Conservation (phyloP, 1,140 invertebrate genomes). For the Leguminivora glycinivorella region DNA sequence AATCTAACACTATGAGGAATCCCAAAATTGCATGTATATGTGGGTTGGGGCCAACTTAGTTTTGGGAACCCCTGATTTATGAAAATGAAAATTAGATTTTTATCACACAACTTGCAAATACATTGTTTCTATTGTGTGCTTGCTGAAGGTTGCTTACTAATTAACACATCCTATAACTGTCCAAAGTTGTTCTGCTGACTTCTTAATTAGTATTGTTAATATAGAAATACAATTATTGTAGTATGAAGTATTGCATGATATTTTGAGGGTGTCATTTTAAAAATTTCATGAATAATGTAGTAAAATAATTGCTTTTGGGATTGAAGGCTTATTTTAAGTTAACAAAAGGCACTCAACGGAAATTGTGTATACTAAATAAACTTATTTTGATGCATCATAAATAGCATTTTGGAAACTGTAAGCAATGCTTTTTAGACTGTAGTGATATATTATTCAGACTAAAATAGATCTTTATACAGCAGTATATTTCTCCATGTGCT, state of each 20-base stretch:
- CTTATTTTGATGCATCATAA: too few relatives aligned
- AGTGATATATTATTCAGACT: not conserved
- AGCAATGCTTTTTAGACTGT: not conserved
- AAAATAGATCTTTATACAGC: not conserved
- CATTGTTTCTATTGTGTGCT: not conserved
- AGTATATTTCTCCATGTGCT: not conserved
- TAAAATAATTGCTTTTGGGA: too few relatives aligned
- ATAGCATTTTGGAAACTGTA: too few relatives aligned
- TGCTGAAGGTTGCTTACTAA: not conserved
- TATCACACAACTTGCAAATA: not conserved
- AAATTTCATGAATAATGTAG: too few relatives aligned
- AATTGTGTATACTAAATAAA: too few relatives aligned
- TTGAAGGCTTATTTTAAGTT: too few relatives aligned
- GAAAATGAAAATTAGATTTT: not conserved
- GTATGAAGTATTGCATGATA: not conserved
- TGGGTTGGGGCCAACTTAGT: too few relatives aligned
- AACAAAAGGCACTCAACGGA: too few relatives aligned
- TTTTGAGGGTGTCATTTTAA: too few relatives aligned
- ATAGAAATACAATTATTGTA: not conserved
- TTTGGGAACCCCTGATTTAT: too few relatives aligned
- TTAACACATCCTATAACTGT: not conserved
- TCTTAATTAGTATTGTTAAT: not conserved
- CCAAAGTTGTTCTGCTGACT: not conserved
- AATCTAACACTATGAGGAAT: too few relatives aligned
- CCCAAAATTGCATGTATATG: too few relatives aligned